Percentiles rank a stretch among this genome's conserved stretches.
Evolutionary conservation across 2,888 invertebrate species (phyloP).

Genomic region (Catocala sponsa): DNA sequence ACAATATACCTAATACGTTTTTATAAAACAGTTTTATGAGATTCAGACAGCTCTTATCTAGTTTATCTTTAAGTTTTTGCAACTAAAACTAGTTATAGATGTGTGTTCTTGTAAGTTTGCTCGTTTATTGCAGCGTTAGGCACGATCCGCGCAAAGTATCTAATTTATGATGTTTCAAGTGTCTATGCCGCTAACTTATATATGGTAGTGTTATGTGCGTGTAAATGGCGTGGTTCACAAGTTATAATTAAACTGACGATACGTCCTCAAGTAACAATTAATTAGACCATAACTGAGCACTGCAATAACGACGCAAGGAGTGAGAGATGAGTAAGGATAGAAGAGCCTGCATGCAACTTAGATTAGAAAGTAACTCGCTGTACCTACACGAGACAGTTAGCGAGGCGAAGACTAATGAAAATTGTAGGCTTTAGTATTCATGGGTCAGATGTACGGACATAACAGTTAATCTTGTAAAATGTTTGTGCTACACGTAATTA

Average conservation of each 20-base stretch:
- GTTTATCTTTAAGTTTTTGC: slow-evolving; percentile 29
- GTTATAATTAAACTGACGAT: slow-evolving; percentile 76
- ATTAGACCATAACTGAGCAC: slow-evolving; percentile 70
- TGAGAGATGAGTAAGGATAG: slow-evolving; percentile 64
- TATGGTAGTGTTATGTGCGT: slow-evolving; percentile 35
- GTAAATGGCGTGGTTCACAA: slow-evolving; percentile 54
- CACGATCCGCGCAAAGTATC: slow-evolving; percentile 40
- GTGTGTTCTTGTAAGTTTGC: slow-evolving; percentile 37
- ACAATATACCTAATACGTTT: slow-evolving; percentile 13
- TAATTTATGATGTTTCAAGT: slow-evolving; percentile 43
- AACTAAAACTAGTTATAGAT: slow-evolving; percentile 38
- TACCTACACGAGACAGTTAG: slow-evolving; percentile 26
- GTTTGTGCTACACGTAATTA: slow-evolving; percentile 1
- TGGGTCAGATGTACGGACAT: slow-evolving; percentile 17
- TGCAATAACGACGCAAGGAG: slow-evolving; percentile 66
- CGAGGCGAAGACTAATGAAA: slow-evolving; percentile 46
- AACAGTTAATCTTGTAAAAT: slow-evolving; percentile 1
- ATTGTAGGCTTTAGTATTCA: slow-evolving; percentile 28
- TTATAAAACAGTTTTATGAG: slow-evolving; percentile 25
- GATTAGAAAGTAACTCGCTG: slow-evolving; percentile 64
- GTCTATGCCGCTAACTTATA: slow-evolving; percentile 24
- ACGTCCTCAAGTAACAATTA: slow-evolving; percentile 72
- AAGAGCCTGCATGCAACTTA: slow-evolving; percentile 61
- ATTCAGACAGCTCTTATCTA: slow-evolving; percentile 16
- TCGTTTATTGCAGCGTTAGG: slow-evolving; percentile 36